These are phyloP conservation scores for Fukomys damarensis DNA, from an alignment of 2,113 vertebrate genomes.

Conservation along the genomic window DNA sequence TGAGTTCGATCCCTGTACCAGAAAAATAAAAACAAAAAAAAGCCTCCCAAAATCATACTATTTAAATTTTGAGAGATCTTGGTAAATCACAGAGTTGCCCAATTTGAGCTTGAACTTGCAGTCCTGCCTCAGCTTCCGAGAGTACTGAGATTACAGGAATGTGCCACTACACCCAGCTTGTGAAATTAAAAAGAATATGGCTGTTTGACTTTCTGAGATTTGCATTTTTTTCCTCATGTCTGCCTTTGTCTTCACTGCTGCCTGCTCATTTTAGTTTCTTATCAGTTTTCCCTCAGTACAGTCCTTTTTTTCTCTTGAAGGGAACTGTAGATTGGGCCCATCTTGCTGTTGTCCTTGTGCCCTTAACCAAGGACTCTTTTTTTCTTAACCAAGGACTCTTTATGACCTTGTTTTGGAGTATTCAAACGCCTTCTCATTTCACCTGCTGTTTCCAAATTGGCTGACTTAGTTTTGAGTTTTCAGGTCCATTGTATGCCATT, in stretches of 20 bases:
- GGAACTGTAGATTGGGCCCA: not conserved
- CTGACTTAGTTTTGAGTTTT: not conserved
- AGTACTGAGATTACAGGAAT: not conserved
- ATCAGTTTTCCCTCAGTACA: not conserved
- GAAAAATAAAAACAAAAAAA: too few relatives aligned
- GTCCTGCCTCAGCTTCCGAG: not conserved
- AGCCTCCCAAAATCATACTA: too few relatives aligned
- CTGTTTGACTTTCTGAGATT: not conserved
- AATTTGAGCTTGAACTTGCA: not conserved
- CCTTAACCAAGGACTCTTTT: not conserved
- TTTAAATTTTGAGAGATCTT: not conserved
- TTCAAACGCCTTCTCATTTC: not conserved
- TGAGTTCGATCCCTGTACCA: too few relatives aligned
- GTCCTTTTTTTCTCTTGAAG: not conserved
- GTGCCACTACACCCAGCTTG: not conserved
- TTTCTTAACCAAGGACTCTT: not conserved
- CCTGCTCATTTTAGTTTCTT: not conserved
- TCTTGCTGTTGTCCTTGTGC: not conserved
- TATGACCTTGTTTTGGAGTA: not conserved
- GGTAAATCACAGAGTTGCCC: not conserved
- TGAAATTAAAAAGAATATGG: not conserved
- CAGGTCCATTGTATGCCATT: not conserved
- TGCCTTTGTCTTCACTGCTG: not conserved
- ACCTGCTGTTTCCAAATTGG: not conserved
- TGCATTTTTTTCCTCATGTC: not conserved